A percentile compares a stretch with the other conserved stretches of the same genome.
Conservation (phyloP, 2,888 invertebrate species). For the Lasioglossum zephyrum region DNA sequence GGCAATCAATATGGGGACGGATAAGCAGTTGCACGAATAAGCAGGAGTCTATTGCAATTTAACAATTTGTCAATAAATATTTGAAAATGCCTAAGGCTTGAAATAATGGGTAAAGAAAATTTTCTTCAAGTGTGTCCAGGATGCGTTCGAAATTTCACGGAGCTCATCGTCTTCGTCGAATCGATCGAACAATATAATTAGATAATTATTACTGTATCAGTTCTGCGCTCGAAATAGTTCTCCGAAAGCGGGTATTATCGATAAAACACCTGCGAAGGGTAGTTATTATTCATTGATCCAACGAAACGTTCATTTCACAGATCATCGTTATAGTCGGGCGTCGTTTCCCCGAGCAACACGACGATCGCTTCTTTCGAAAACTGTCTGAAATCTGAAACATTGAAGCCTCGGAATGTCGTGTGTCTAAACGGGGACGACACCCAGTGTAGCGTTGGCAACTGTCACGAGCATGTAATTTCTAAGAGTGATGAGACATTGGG, state of each 20-base stretch:
- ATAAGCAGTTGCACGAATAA: neutral
- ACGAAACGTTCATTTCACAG: neutral
- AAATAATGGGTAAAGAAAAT: neutral
- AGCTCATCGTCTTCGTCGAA: neutral
- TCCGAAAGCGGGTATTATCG: neutral
- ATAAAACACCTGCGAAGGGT: neutral
- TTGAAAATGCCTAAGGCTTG: neutral
- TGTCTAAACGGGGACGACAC: neutral
- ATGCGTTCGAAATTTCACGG: neutral
- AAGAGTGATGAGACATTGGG: neutral
- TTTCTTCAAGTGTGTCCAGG: neutral
- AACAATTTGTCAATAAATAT: neutral
- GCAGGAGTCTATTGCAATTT: neutral
- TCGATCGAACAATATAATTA: constrained; percentile 4
- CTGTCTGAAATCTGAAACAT: neutral
- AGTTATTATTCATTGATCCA: neutral
- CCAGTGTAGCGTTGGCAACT: constrained; percentile 1
- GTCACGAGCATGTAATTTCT: constrained; percentile 10
- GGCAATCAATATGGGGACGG: neutral
- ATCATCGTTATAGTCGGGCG: neutral
- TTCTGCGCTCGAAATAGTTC: neutral
- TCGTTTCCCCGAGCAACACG: neutral
- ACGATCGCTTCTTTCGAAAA: neutral
- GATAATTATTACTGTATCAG: neutral
- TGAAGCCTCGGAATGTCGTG: neutral